These are phyloP conservation scores for Amblyjoppa proteus DNA, from an alignment of 2,888 invertebrate species.

Conservation along the genomic window DNA sequence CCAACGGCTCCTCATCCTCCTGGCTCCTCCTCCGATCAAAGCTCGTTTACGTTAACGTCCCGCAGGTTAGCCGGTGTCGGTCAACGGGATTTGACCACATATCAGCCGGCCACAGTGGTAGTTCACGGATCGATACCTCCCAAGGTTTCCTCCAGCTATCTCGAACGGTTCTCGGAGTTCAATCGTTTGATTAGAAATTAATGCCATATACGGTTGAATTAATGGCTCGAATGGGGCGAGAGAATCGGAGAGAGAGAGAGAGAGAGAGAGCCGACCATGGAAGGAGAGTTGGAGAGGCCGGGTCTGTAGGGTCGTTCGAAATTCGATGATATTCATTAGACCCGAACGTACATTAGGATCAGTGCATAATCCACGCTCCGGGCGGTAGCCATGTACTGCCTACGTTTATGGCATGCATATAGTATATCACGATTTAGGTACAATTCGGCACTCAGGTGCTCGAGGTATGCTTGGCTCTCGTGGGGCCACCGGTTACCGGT, in stretches of 20 bases:
- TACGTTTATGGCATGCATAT: conserved; percentile 12
- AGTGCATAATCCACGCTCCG: conserved; percentile 66
- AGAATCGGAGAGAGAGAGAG: background rate
- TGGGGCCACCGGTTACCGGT: conserved; percentile 62
- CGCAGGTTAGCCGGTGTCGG: conserved; percentile 11
- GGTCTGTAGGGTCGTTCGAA: conserved; percentile 23
- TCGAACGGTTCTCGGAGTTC: background rate
- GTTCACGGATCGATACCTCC: background rate
- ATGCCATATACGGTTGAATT: conserved; percentile 15
- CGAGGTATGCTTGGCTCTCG: conserved; percentile 62
- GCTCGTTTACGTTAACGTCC: conserved; percentile 40
- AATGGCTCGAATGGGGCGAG: conserved; percentile 1
- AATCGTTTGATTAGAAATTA: conserved; percentile 35
- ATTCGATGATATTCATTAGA: conserved; percentile 66
- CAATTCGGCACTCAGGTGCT: conserved; percentile 58
- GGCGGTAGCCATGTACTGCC: conserved; percentile 62
- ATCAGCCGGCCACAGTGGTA: background rate
- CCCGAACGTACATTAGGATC: conserved; percentile 64
- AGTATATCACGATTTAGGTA: conserved; percentile 55
- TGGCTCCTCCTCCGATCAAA: conserved; percentile 26
- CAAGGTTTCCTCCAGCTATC: conserved; percentile 11
- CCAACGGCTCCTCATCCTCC: background rate
- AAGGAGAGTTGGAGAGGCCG: background rate
- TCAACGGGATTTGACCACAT: background rate
- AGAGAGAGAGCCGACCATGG: background rate